Percentiles rank a stretch among this genome's conserved stretches.
These are phyloP conservation scores for Eupeodes corollae DNA, from an alignment of 1,140 invertebrate species.

Conservation along the genomic window DNA sequence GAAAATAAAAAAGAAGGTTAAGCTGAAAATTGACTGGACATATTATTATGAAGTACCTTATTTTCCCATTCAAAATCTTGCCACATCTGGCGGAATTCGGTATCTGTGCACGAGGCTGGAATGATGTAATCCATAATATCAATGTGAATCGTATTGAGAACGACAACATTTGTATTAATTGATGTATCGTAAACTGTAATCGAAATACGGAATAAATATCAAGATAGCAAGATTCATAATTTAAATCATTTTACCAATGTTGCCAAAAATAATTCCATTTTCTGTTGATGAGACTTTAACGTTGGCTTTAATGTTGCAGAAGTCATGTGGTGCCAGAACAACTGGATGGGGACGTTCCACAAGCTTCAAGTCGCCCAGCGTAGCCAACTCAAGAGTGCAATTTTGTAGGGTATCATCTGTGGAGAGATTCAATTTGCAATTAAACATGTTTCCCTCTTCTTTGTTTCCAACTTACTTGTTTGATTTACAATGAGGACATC, in stretches of 20 bases:
- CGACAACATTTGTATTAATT: slow-evolving; percentile 91
- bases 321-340: slow-evolving; percentile 91
- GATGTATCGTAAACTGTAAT: slow-evolving; percentile 82
- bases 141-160: slow-evolving; percentile 97
- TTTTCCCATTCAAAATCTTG: slow-evolving; percentile 99
- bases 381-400: slow-evolving; percentile 93
- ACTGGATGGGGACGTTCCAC: slow-evolving; percentile 95
- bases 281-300: slow-evolving; percentile 93
- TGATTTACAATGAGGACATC: slow-evolving; percentile 97
- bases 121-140: slow-evolving; percentile 99
- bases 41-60: slow-evolving; percentile 53
- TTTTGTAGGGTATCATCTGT: slow-evolving; percentile 89
- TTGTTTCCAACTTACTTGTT: slow-evolving; percentile 49
- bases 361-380: slow-evolving; percentile 92
- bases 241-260: slow-evolving; percentile 61
- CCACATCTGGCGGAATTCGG: slow-evolving; percentile 98
- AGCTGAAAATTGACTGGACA: slow-evolving; percentile 1
- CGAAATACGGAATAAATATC: too few relatives aligned
- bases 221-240: too few relatives aligned
- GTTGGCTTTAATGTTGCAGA: slow-evolving; percentile 95
- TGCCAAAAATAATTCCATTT: slow-evolving; percentile 99
- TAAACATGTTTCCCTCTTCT: not conserved
- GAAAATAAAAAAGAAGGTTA: slow-evolving; percentile 6
- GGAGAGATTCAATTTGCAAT: slow-evolving; percentile 3
- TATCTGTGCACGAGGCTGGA: slow-evolving; percentile 88